These are phyloP conservation scores for Atrichornis clamosus DNA, from an alignment of 2,113 vertebrate species.

Conservation along the genomic window DNA sequence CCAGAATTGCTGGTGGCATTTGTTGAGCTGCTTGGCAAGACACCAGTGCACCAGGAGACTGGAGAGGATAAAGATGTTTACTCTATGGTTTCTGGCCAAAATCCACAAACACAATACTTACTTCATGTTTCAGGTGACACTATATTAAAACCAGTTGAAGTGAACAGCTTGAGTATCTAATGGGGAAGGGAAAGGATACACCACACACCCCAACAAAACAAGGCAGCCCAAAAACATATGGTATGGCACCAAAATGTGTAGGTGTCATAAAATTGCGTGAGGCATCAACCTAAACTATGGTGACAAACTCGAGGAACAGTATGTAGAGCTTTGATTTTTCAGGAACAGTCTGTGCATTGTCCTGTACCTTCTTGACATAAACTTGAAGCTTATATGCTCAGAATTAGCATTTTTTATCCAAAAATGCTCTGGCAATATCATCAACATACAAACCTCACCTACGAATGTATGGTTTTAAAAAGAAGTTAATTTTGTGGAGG, in stretches of 20 bases:
- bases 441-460: not conserved
- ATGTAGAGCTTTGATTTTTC: not conserved
- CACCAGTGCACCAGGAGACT: not conserved
- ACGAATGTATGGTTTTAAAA: not conserved
- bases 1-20: not conserved
- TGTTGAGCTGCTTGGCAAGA: not conserved
- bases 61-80: conserved; percentile 4
- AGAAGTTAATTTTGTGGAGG: not conserved
- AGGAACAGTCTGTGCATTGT: not conserved
- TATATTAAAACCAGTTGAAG: not conserved
- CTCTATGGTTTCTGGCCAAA: not conserved
- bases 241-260: not conserved
- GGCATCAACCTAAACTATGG: not conserved
- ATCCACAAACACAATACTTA: not conserved
- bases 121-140: not conserved
- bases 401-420: not conserved
- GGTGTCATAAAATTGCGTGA: not conserved
- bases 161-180: not conserved
- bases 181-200: not conserved
- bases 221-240: not conserved
- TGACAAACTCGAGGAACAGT: not conserved
- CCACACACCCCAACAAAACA: not conserved
- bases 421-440: not conserved
- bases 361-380: not conserved
- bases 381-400: not conserved